A percentile compares a stretch with the other conserved stretches of the same genome.
phyloP scores from a whole-genome alignment of 2,113 vertebrate genomes.

The Marcusenius ussheri region DNA sequence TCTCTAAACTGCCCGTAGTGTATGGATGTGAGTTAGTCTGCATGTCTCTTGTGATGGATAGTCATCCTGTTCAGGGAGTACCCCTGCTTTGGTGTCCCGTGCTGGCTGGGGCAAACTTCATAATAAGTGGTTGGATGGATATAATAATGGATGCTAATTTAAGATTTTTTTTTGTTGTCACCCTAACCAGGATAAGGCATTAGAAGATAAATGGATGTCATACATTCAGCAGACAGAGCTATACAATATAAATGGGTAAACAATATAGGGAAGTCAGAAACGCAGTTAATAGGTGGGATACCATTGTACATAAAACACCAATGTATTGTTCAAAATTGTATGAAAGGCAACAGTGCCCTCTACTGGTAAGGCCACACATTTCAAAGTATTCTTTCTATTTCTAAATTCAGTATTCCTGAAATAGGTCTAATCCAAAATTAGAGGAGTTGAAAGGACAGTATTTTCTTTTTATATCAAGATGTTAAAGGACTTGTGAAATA shows the following conservation, averaged over 20 bases:
- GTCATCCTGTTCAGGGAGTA: not conserved
- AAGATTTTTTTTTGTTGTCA: not conserved
- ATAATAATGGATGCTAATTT: not conserved
- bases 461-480: not conserved
- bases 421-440: not conserved
- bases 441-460: not conserved
- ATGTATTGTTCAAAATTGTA: not conserved
- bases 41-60: not conserved
- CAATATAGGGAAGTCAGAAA: not conserved
- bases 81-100: not conserved
- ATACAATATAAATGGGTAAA: not conserved
- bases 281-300: not conserved
- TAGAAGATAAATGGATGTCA: not conserved
- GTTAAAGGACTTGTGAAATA: not conserved
- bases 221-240: not conserved
- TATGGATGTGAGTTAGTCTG: not conserved
- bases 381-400: not conserved
- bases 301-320: not conserved
- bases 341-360: not conserved
- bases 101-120: not conserved
- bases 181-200: not conserved
- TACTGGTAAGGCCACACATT: not conserved
- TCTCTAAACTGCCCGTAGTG: not conserved
- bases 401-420: not conserved
- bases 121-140: not conserved